Evolutionary conservation across 1,140 invertebrate species (phyloP), one percentile per base, ranked within the genome.

Genomic region (Ganaspis sp.): DNA sequence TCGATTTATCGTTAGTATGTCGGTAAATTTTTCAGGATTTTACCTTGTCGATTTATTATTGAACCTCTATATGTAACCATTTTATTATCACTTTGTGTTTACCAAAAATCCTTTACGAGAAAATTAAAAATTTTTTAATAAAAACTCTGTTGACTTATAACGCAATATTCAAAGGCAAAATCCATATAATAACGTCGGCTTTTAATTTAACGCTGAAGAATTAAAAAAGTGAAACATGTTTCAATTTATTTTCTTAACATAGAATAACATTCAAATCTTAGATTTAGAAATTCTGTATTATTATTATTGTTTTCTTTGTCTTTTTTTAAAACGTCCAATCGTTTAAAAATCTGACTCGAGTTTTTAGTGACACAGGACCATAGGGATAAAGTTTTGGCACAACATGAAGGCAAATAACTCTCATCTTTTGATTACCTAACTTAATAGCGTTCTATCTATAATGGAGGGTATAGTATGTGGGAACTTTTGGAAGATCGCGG

Each of bases 381-480:
- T 26, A n/a, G n/a, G 23, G 23, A 64, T 64, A 26, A n/a, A 64
- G 58, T 64, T 64, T 64, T 64, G 58, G 58, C 58, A 64, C 58
- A 29, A 64, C 58, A 64, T 26, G 29, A 17, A 49, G 15, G n/a
- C 45, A 49, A 49, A 49, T 49, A 49, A 49, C 45, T 49, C 45
- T 49, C 45, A 49, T 49, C 17, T 49, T 49, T 64, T 64, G 58
- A 64, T 64, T 64, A 64, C 58, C 58, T 64, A 64, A 64, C 26
- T 29, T 64, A 64, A 64, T 64, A 64, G 58, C 21, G 23, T 34
- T 64, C 58, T 29, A n/a, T n/a, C 58, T 64, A 64, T 64, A 64
- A 64, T 64, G 58, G 58, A 64, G 23, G 23, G 9, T 15, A n/a
- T n/a, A 64, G 26, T 64, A 64, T 64, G 58, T 64, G 58, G 58